Evolutionary conservation across 1,140 invertebrate genomes (phyloP).

Genomic region (Frieseomelitta varia): DNA sequence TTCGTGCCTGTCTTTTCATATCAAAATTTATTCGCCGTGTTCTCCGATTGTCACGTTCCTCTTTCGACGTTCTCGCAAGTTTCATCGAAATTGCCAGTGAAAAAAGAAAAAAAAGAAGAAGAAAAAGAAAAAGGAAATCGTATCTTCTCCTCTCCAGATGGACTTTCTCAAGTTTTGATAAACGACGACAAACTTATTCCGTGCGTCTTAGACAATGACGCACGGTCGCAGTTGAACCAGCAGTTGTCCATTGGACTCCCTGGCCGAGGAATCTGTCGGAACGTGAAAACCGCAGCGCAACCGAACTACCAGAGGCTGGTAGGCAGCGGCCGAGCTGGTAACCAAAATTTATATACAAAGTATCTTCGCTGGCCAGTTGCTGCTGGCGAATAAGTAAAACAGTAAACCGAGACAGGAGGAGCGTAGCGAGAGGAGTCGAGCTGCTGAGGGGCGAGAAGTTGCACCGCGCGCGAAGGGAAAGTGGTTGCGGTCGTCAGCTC

Average conservation of each 20-base stretch:
- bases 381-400: slow-evolving; percentile 76
- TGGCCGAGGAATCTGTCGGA: slow-evolving; percentile 18
- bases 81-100: no score
- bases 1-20: neutral
- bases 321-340: slow-evolving; percentile 35
- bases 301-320: slow-evolving; percentile 30
- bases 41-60: no score
- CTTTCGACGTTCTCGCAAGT: no score
- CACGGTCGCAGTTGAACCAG: slow-evolving; percentile 11
- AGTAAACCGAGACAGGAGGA: slow-evolving; percentile 65
- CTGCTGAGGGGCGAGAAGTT: neutral
- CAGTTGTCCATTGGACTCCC: slow-evolving; percentile 35
- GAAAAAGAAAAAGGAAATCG: no score
- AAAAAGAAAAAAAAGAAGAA: no score
- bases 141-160: no score
- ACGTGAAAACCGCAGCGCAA: slow-evolving; percentile 56
- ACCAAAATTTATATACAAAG: slow-evolving; percentile 81
- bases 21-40: neutral
- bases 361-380: slow-evolving; percentile 74
- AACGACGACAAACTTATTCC: neutral
- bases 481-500: slow-evolving; percentile 72
- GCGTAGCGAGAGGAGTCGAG: slow-evolving; percentile 43
- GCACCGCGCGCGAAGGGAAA: slow-evolving; percentile 19
- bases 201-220: slow-evolving; percentile 38
- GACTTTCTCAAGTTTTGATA: no score